phyloP scores from a whole-genome alignment of 2,888 invertebrate species.

The Drosophila flavopinicola region DNA sequence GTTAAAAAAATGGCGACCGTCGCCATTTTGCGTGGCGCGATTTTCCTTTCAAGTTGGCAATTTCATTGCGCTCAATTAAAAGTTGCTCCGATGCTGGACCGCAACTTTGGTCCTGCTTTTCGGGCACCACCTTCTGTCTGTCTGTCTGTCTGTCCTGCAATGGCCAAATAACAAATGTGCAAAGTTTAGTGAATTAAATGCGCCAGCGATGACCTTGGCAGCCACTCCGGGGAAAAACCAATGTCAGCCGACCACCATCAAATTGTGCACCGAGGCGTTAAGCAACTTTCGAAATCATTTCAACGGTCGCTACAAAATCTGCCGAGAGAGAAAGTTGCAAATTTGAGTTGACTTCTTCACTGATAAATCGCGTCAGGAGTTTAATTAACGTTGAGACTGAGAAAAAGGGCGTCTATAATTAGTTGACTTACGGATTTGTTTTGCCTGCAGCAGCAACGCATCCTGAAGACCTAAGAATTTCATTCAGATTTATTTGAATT shows the following conservation, averaged over 20 bases:
- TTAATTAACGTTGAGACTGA: conserved; percentile 20
- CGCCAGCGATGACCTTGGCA: conserved; percentile 47
- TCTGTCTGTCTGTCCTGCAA: conserved; percentile 17
- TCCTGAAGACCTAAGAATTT: too few species aligned
- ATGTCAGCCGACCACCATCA: conserved; percentile 39
- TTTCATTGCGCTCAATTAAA: conserved; percentile 73
- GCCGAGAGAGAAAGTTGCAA: conserved; percentile 1
- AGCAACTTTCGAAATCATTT: conserved; percentile 36
- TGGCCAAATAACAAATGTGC: conserved; percentile 60
- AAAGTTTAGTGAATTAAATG: conserved; percentile 75
- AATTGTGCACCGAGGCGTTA: conserved; percentile 14
- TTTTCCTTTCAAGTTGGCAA: conserved; percentile 24
- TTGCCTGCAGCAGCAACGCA: neutral
- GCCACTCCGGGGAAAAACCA: conserved; percentile 22
- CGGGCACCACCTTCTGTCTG: neutral
- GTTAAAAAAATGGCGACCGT: neutral
- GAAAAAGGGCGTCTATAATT: neutral
- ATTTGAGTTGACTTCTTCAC: neutral
- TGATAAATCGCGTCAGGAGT: conserved; percentile 27
- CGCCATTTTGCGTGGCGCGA: neutral
- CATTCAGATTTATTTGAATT: too few species aligned
- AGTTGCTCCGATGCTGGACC: conserved; percentile 45
- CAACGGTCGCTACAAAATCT: conserved; percentile 13
- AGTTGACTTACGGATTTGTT: neutral
- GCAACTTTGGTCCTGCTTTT: conserved; percentile 26